phyloP scores from a whole-genome alignment of 2,113 vertebrate genomes.

The Clinocottus analis region DNA sequence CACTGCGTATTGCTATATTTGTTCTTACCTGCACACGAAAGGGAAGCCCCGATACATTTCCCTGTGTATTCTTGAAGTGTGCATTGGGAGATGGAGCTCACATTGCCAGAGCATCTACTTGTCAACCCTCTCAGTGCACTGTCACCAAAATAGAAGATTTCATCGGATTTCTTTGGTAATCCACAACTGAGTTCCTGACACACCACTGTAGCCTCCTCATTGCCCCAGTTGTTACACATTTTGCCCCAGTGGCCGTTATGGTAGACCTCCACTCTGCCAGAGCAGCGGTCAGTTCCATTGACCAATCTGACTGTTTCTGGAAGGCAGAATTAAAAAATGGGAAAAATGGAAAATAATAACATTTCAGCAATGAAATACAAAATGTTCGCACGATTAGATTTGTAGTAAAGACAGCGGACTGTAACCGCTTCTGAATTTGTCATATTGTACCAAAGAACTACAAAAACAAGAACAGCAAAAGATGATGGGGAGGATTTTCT shows the following conservation, averaged over 20 bases:
- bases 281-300: constrained; percentile 69
- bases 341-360: neutral
- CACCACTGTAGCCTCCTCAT: constrained; percentile 39
- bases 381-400: neutral
- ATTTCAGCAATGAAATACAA: neutral
- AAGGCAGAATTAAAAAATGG: constrained; percentile 3
- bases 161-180: constrained; percentile 3
- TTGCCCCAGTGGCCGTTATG: constrained; percentile 53
- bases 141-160: constrained; percentile 41
- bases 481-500: neutral
- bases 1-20: neutral
- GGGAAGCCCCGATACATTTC: constrained; percentile 48
- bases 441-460: neutral
- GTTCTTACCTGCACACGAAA: constrained; percentile 67
- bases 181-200: constrained; percentile 76
- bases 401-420: neutral
- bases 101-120: constrained; percentile 52
- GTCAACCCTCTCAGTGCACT: constrained; percentile 23
- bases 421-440: neutral
- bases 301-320: constrained; percentile 61
- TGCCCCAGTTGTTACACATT: constrained; percentile 69
- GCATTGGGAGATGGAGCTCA: constrained; percentile 61
- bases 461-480: constrained; percentile 2
- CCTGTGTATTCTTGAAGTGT: constrained; percentile 25
- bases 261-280: constrained; percentile 73